phyloP scores from a whole-genome alignment of 2,113 vertebrate species.

The Todiramphus chloris region DNA sequence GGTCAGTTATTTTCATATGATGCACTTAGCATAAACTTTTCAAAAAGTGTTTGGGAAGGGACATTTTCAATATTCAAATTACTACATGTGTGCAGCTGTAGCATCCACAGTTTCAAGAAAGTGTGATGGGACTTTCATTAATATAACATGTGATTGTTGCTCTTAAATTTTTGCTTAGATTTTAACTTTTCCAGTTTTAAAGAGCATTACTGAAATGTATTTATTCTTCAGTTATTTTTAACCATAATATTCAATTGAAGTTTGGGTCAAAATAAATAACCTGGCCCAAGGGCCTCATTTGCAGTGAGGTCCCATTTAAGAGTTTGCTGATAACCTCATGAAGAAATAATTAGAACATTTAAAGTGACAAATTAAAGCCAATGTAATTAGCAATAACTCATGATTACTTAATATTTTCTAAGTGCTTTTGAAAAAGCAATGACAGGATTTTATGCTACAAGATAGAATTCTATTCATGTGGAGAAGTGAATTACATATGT shows the following conservation, averaged over 20 bases:
- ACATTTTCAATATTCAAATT: background rate
- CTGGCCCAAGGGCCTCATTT: constrained; percentile 57
- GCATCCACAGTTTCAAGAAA: background rate
- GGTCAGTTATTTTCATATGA: background rate
- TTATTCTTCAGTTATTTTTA: constrained; percentile 61
- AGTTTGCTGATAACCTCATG: constrained; percentile 60
- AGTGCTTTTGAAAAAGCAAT: constrained; percentile 59
- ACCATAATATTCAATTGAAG: constrained; percentile 58
- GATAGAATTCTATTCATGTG: constrained; percentile 50
- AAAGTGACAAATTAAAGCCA: constrained; percentile 63
- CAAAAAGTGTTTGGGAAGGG: background rate
- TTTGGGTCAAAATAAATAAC: constrained; percentile 69
- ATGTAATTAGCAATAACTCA: constrained; percentile 69
- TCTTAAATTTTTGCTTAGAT: constrained; percentile 23
- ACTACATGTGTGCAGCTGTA: background rate
- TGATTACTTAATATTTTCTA: constrained; percentile 69
- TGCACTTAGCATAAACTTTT: background rate
- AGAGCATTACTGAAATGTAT: constrained; percentile 31
- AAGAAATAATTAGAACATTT: constrained; percentile 72
- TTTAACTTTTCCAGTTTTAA: constrained; percentile 28
- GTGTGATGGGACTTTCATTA: background rate
- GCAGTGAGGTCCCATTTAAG: constrained; percentile 40
- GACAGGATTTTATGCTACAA: constrained; percentile 50
- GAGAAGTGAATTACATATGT: constrained; percentile 63
- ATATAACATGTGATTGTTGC: background rate